Base-by-base conservation (phyloP, 2,113 vertebrate genomes). In the Paraplagusia blochii region DNA sequence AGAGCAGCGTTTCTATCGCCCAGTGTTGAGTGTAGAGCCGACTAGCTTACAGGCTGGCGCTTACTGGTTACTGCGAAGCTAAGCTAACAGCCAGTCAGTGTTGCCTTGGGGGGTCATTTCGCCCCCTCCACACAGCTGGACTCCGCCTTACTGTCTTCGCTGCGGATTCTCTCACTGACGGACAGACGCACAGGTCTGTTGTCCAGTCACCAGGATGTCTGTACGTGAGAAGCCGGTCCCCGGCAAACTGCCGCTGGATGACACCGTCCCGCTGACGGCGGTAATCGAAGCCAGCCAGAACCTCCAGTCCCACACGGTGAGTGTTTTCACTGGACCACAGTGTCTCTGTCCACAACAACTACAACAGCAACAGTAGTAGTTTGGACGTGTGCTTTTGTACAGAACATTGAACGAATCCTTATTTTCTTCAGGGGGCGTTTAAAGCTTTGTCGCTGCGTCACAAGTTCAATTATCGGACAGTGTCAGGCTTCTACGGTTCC, bases 261-360 rank as follows among this genome's bases (percentile, higher is more conserved):
- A 98, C 85, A 95, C 94, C 33, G 90, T 92, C 8, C 89, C 93
- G 12, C 89, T 98, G 88, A 91, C 89, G 55, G 94, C 93, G 56
- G 81, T 91, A 74, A 95, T 98, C 83, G 94, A 98, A 84, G 90
- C 94, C 76, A 95, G 93, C 82, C 95, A 97, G 89, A 97, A 88
- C 79, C 86, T 96, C 36, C 94, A 96, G 56, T 94, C 94, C 5
- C 95, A 97, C 89, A 97, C 95, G 92, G 95, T 96, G 87, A 90
- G 91, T 68, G 33, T 43, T 43, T 1, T 29, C 22, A 5, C 36
- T 5, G 9, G 38, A 8, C 14, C 39, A 14, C 1, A 17, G 13
- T 1, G 6, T 13, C 13, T 0, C 15, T 17, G 14, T n/a, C n/a
- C n/a, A n/a, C n/a, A n/a, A n/a, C n/a, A n/a, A n/a, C n/a, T n/a